Conservation (phyloP, 2,888 invertebrate genomes). For the Callinectes sapidus region DNA sequence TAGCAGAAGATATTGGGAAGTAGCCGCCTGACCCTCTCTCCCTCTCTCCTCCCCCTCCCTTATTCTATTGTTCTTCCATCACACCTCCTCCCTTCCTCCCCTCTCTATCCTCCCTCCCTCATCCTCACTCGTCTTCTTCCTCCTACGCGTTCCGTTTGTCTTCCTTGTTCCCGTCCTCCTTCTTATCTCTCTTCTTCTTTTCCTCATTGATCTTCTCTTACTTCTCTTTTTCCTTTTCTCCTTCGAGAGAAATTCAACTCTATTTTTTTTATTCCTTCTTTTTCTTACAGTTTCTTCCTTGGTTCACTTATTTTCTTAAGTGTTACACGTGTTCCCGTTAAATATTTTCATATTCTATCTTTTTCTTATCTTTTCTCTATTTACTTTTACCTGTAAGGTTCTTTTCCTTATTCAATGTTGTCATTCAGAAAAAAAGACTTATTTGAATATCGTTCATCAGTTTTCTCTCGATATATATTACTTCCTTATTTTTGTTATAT, state of each 20-base stretch:
- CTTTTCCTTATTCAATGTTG: not conserved
- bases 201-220: not conserved
- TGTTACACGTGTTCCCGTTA: not conserved
- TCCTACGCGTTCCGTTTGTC: not conserved
- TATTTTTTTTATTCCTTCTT: not conserved
- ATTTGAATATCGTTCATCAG: not conserved
- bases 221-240: not conserved
- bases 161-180: not conserved
- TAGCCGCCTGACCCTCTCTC: not conserved
- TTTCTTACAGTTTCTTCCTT: not conserved
- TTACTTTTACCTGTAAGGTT: not conserved
- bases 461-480: not conserved
- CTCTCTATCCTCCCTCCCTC: not conserved
- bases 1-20: not conserved
- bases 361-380: not conserved
- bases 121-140: not conserved
- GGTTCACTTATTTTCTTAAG: not conserved
- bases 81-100: not conserved
- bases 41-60: conserved; percentile 14
- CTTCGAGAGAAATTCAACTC: not conserved
- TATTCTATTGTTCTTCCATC: not conserved
- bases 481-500: not conserved
- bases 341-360: not conserved
- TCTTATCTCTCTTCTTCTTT: not conserved
- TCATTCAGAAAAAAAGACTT: not conserved